Evolutionary conservation across 2,888 invertebrate species (phyloP), one percentile per base, ranked within the genome.

Genomic region (Caenorhabditis sp.): DNA sequence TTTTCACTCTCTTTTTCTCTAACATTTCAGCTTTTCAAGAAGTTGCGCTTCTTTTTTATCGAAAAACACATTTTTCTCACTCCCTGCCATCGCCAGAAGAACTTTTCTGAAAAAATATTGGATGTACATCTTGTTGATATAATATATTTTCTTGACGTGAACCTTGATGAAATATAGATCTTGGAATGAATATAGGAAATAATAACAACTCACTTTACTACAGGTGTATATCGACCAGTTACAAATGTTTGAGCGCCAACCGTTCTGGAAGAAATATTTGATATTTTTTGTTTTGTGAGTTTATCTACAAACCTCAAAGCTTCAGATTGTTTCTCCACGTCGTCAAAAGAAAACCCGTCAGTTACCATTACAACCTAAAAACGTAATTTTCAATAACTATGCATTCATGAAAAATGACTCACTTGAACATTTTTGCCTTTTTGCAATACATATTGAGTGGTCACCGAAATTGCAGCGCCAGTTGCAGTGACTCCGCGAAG

Each of bases 301-400:
- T 27, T 6, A 6, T 31, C 31, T 31, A 37, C n/a, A 24, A n/a
- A 79, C 79, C 79, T 57, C 37, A 79, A 58, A 6, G 66, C 70
- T 50, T 79, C 69, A 1, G 81, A 71, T 26, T 77, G 70, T 21
- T 58, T 68, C 8, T 71, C 60, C 14, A 79, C 77, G 19, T 78
- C 76, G 43, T 83, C 83, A 61, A 80, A 83, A 27, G 80, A 82
- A 62, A 78, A 84, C 23, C 84, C 84, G 51, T 84, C 84, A 36
- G 83, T 83, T n/a, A 84, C 68, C 17, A 84, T 69, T 19, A 84
- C 77, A 10, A 84, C 78, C 17, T 69, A 36, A 2, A 81, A 43
- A 21, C 23, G 10, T 31, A 4, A 31, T 31, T 4, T 6, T 26
- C 27, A 12, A 14, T 5, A 12, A 37, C 37, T 19, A 17, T 60